Conservation (phyloP, 2,888 invertebrate genomes). For the Argyresthia goedartella region DNA sequence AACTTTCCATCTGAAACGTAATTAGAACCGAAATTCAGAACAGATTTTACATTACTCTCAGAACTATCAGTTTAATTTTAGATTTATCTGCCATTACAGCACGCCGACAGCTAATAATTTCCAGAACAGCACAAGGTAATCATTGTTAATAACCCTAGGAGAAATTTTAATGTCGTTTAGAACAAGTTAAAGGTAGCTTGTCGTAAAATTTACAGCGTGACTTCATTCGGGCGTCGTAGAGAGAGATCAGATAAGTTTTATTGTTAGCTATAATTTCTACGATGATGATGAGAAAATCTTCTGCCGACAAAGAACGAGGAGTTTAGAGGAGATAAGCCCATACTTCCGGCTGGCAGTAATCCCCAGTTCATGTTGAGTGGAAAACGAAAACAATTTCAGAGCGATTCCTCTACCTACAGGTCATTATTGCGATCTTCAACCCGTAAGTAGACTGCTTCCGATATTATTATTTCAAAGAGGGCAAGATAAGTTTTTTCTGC, state of each 20-base stretch:
- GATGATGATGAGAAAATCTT: neutral
- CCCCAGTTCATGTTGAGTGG: constrained; percentile 24
- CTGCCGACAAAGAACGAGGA: constrained; percentile 3
- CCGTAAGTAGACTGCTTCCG: constrained; percentile 8
- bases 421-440: constrained; percentile 47
- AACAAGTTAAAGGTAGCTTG: neutral
- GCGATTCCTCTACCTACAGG: constrained; percentile 35
- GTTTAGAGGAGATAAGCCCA: constrained; percentile 22
- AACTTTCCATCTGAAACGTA: too few species aligned
- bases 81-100: too few species aligned
- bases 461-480: too few species aligned
- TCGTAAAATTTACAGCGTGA: neutral
- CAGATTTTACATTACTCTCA: too few species aligned
- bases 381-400: constrained; percentile 50
- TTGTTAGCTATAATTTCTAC: constrained; percentile 1
- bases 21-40: too few species aligned
- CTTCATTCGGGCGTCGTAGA: too few species aligned
- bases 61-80: too few species aligned
- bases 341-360: constrained; percentile 27
- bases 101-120: too few species aligned
- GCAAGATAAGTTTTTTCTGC: too few species aligned
- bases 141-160: too few species aligned
- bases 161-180: neutral
- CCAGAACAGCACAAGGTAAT: too few species aligned
- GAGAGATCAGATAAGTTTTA: constrained; percentile 2